phyloP scores from a whole-genome alignment of 2,888 invertebrate species.

The Sicus ferrugineus region DNA sequence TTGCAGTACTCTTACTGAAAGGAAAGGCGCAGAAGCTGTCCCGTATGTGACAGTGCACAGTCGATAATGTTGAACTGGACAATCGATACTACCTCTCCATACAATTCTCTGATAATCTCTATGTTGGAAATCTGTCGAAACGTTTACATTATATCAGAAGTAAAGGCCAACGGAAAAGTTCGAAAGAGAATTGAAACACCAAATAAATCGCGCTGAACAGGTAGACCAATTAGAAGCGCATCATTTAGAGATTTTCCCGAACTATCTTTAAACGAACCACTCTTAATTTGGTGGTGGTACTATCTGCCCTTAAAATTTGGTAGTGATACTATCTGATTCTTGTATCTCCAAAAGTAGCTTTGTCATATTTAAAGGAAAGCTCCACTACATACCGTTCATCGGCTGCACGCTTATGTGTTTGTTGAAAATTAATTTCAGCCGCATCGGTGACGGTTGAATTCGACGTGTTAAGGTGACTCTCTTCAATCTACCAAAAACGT shows the following conservation, averaged over 20 bases:
- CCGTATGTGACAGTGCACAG: too few relatives aligned
- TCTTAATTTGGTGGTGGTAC: neutral
- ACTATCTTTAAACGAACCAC: constrained; percentile 5
- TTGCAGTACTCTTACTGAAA: constrained; percentile 10
- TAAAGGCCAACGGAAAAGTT: neutral
- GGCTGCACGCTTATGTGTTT: neutral
- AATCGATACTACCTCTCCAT: constrained; percentile 1
- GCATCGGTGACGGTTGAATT: neutral
- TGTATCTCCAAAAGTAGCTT: neutral
- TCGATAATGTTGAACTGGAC: constrained; percentile 9
- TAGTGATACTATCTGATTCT: neutral
- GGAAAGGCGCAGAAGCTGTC: constrained; percentile 15
- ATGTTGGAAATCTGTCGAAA: constrained; percentile 3
- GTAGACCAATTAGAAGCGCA: neutral
- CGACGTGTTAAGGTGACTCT: neutral
- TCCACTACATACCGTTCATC: constrained; percentile 1
- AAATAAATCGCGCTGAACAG: constrained; percentile 10
- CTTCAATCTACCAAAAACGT: constrained; percentile 24
- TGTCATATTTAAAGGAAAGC: neutral
- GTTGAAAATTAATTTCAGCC: constrained; percentile 8
- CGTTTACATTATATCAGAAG: constrained; percentile 1
- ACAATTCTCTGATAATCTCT: constrained; percentile 7
- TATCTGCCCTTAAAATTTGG: neutral
- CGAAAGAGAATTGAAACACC: constrained; percentile 2
- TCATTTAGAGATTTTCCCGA: neutral